Evolutionary conservation across 1,140 invertebrate species (phyloP), one percentile per base, ranked within the genome.

Genomic region (Pseudomyrmex gracilis): DNA sequence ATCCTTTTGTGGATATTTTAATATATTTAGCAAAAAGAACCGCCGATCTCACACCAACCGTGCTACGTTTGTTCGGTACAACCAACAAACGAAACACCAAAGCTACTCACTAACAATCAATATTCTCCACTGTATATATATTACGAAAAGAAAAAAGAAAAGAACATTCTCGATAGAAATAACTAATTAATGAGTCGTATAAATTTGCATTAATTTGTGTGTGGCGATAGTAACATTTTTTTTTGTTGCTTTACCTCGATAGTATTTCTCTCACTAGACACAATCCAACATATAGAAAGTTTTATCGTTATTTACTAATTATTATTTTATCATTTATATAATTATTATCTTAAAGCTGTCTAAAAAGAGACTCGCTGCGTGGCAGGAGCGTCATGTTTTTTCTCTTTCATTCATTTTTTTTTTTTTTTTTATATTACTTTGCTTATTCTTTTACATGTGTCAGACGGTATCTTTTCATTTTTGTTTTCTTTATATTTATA

Each of bases 231-330:
- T 92, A 92, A 86, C 90, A 82, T 83, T 82, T 61, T 86, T 83
- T 85, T 85, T 83, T 70, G 90, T 89, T 88, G 86, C 88, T 93
- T 92, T 93, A 92, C 87, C 91, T 93, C 87, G 87, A 93, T 93
- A 93, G 87, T 90, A 86, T 85, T 90, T 92, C 90, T 93, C 90
- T 93, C 91, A 92, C 93, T 93, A 93, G 92, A 93, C 93, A 93
- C 92, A 91, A 93, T 93, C 93, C 93, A 93, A 93, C 93, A 93
- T 93, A 93, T 93, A 93, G 93, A 93, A 93, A 93, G 93, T 93
- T 93, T 91, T 91, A 90, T 92, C 92, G 93, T 92, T 93, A 93
- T 92, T 92, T 90, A 92, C 91, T 93, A 93, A 92, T 92, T 92
- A 92, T 92, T 90, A 91, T 91, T 93, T 80, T 91, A 92, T 90